phyloP scores from a whole-genome alignment of 2,113 vertebrate genomes.

The Hippocampus mohnikei region DNA sequence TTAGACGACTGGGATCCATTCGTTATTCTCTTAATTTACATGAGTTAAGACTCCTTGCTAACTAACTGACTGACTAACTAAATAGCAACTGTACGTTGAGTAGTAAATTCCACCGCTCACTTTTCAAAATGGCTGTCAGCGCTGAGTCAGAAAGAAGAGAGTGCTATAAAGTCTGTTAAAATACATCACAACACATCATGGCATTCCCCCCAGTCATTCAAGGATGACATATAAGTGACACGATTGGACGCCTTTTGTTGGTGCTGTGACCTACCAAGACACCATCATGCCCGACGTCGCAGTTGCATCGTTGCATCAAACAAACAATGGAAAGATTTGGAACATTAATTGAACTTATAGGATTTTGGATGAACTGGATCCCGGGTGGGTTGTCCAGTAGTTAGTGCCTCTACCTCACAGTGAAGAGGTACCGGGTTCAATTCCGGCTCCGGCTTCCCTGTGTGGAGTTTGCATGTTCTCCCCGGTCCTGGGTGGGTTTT shows the following conservation, averaged over 20 bases:
- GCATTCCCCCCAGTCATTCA: too few relatives aligned
- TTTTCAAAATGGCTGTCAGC: background rate
- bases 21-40: background rate
- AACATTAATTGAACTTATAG: background rate
- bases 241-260: background rate
- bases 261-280: background rate
- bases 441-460: too few relatives aligned
- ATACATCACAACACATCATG: constrained; percentile 3
- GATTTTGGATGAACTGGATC: background rate
- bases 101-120: too few relatives aligned
- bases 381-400: too few relatives aligned
- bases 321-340: background rate
- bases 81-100: background rate
- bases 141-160: background rate
- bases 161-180: background rate
- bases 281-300: background rate
- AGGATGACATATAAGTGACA: background rate
- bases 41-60: background rate
- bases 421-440: too few relatives aligned
- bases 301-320: background rate
- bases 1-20: background rate
- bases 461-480: too few relatives aligned
- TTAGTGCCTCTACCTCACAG: too few relatives aligned
- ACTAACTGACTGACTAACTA: background rate
- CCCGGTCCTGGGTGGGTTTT: too few relatives aligned